Base-by-base conservation (phyloP, 2,888 invertebrate species). In the Sarcophaga subvicina region DNA sequence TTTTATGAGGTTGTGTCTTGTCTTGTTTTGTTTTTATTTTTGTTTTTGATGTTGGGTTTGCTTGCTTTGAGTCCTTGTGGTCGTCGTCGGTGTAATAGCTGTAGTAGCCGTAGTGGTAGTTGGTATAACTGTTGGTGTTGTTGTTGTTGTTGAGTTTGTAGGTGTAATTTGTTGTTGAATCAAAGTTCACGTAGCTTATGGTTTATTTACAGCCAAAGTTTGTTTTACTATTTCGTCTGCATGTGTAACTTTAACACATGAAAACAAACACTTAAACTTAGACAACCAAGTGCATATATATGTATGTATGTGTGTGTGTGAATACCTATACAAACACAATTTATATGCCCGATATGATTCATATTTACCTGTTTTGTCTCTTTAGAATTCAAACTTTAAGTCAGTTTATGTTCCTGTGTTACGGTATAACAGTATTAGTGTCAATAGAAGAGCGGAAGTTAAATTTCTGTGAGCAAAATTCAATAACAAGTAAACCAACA, bases 171-270 rank as follows among this genome's bases (percentile, higher is more conserved):
- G 72, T 73, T 75, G 62, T 54, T 54, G 69, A 88, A 80, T 80
- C 87, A 87, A 87, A 88, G 88, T 88, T 89, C 87, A 88, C 78
- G 83, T 83, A 78, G 86, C 81, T 87, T 88, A 85, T 86, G 88
- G 80, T 87, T 77, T 87, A 76, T 80, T 87, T 81, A 88, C 64
- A 83, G 80, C 79, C 81, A 87, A 88, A 88, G 88, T 88, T 88
- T 87, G 79, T 86, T 79, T 54, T 82, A 78, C 70, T 59, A 66
- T 67, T 83, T 72, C 47, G 60, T 22, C 27, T 20, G 47, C 20
- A 64, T 77, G 70, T 77, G 70, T 77, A 71, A 66, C 6, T 78
- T 62, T 47, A 47, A 25, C 17, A 71, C 27, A 67, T 59, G 12
- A 12, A 14, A 27, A 17, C 25, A 60, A n/a, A 20, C 17, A 60